Percentiles rank a stretch among this genome's conserved stretches.
Conservation (phyloP, 2,797 vertebrate genomes). For the Spinus olivaceus region DNA sequence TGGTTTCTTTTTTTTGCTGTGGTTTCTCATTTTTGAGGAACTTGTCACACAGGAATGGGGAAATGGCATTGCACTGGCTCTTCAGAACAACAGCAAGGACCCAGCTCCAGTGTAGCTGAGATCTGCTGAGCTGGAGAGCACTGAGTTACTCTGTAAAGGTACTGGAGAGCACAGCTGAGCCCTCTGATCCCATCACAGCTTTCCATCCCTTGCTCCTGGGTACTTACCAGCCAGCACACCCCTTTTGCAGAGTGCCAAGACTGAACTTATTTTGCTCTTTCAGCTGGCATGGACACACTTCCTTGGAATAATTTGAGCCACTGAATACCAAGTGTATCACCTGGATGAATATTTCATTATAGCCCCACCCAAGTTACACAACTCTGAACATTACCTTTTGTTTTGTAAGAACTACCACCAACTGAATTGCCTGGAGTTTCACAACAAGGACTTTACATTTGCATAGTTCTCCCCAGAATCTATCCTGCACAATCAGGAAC, state of each 20-base stretch:
- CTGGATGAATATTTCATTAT: not conserved
- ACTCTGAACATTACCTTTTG: not conserved
- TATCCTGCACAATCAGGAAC: not conserved
- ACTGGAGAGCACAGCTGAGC: not conserved
- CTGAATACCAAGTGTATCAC: not conserved
- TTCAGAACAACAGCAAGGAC: not conserved
- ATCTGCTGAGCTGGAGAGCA: not conserved
- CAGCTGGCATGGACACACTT: not conserved
- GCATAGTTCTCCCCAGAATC: not conserved
- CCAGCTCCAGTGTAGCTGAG: not conserved
- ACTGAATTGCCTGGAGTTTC: slow-evolving; percentile 18
- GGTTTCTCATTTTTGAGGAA: not conserved
- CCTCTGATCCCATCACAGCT: not conserved
- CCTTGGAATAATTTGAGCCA: not conserved
- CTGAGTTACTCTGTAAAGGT: not conserved
- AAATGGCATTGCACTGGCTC: not conserved
- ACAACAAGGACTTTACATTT: slow-evolving; percentile 1
- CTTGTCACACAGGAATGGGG: not conserved
- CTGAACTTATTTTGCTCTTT: not conserved
- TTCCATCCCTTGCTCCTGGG: not conserved
- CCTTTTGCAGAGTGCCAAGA: not conserved
- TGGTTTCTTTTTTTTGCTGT: not conserved
- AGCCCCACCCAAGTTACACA: slow-evolving; percentile 41
- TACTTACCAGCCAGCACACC: not conserved
- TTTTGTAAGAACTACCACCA: slow-evolving; percentile 21